A percentile compares a stretch with the other conserved stretches of the same genome.
Evolutionary conservation across 2,113 vertebrate species (phyloP).

Genomic region (Vidua macroura): DNA sequence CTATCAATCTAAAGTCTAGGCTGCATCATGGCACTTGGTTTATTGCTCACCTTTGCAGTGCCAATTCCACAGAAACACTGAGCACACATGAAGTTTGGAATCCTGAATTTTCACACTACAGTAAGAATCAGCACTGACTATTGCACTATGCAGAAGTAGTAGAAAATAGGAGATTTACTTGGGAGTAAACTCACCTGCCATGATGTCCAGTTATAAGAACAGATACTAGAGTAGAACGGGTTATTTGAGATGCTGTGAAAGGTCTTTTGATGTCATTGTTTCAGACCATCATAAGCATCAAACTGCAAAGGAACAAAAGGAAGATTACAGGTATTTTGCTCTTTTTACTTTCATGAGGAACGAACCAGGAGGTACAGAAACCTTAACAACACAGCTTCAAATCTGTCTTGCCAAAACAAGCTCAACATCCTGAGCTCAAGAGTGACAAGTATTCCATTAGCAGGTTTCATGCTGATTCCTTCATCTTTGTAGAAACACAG

Average conservation of each 20-base stretch:
- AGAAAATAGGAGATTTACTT: neutral
- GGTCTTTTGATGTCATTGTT: neutral
- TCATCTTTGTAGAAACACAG: neutral
- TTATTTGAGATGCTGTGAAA: neutral
- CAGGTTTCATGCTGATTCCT: neutral
- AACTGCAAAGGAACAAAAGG: neutral
- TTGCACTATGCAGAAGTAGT: rapidly evolving
- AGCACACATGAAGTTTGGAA: neutral
- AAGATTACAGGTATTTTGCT: neutral
- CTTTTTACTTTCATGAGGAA: neutral
- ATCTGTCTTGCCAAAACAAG: neutral
- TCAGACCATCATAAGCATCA: neutral
- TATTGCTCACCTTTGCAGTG: neutral
- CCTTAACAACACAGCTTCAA: neutral
- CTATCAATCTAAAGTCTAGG: neutral
- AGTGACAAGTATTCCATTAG: neutral
- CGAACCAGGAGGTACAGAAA: neutral
- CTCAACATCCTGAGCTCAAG: neutral
- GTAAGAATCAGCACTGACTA: neutral
- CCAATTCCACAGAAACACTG: neutral
- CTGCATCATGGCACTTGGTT: neutral
- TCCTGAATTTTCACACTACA: neutral
- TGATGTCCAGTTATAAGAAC: neutral
- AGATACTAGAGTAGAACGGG: neutral
- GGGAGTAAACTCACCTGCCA: neutral